These are phyloP conservation scores for Monodelphis domestica DNA, from an alignment of 2,797 vertebrate species.

Conservation along the genomic window DNA sequence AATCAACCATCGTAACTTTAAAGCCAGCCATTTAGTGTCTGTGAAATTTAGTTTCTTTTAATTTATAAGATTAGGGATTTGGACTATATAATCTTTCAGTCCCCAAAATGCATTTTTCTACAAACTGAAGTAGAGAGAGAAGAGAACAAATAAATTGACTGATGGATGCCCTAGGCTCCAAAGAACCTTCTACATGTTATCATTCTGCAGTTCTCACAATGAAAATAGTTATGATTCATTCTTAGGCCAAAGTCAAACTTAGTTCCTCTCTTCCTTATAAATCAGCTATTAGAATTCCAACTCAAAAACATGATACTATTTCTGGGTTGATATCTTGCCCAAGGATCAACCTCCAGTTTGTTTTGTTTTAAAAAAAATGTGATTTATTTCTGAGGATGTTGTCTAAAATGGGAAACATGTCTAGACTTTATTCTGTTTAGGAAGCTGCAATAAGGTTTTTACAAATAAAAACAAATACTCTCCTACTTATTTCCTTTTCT, in stretches of 20 bases:
- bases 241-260: slow-evolving; percentile 56
- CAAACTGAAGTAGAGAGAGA: slow-evolving; percentile 29
- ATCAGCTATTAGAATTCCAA: slow-evolving; percentile 41
- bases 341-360: slow-evolving; percentile 75
- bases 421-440: slow-evolving; percentile 73
- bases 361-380: slow-evolving; percentile 79
- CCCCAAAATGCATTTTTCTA: neutral
- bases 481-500: slow-evolving; percentile 64
- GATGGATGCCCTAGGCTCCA: neutral
- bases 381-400: slow-evolving; percentile 76
- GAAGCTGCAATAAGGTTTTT: slow-evolving; percentile 73
- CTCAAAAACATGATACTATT: slow-evolving; percentile 68
- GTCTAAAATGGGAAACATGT: slow-evolving; percentile 77
- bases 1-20: neutral
- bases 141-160: neutral
- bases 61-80: neutral
- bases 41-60: neutral
- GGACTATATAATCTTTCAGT: neutral
- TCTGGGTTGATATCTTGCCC: slow-evolving; percentile 65
- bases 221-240: slow-evolving; percentile 66
- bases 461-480: slow-evolving; percentile 76
- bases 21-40: neutral
- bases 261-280: slow-evolving; percentile 46
- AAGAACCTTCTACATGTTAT: neutral
- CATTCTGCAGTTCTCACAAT: slow-evolving; percentile 15